A percentile compares a stretch with the other conserved stretches of the same genome.
These are phyloP conservation scores for chimpanzee (Pan troglodytes) DNA, from an alignment of 2,113 vertebrate species.

Conservation along the genomic window DNA sequence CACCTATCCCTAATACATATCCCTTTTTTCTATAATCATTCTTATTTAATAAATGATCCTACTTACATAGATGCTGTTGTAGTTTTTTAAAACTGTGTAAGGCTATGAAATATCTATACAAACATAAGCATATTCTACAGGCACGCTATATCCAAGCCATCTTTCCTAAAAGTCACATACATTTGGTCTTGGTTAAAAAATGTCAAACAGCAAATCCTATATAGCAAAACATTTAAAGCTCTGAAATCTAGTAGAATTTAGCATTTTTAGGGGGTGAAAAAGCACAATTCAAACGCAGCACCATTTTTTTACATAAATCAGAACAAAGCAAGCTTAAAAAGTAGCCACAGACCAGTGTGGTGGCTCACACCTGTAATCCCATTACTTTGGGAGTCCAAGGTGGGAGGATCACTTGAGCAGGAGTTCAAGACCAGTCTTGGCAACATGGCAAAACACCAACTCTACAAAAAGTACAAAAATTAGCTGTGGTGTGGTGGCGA, in stretches of 20 bases:
- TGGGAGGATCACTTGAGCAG: too few relatives aligned
- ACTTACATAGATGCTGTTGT: not conserved
- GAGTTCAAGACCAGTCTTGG: too few relatives aligned
- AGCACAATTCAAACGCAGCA: not conserved
- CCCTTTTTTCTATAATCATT: not conserved
- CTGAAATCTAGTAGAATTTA: not conserved
- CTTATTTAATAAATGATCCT: not conserved
- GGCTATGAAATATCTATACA: not conserved
- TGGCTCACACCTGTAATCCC: too few relatives aligned
- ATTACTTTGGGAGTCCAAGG: too few relatives aligned
- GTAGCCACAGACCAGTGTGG: not conserved
- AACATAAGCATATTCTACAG: not conserved
- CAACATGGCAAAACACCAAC: too few relatives aligned
- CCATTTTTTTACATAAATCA: not conserved
- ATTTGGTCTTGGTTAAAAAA: not conserved
- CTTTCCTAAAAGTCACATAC: not conserved
- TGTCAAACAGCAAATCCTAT: not conserved
- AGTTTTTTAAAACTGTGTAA: not conserved
- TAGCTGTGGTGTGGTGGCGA: too few relatives aligned
- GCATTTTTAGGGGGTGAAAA: not conserved
- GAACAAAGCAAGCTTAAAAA: constrained; percentile 17
- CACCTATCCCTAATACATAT: not conserved
- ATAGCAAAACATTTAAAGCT: not conserved
- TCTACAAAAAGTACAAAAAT: too few relatives aligned
- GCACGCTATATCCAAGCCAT: not conserved